Evolutionary conservation across 2,888 invertebrate species (phyloP), one percentile per base, ranked within the genome.

Genomic region (Phaonia tiefii): DNA sequence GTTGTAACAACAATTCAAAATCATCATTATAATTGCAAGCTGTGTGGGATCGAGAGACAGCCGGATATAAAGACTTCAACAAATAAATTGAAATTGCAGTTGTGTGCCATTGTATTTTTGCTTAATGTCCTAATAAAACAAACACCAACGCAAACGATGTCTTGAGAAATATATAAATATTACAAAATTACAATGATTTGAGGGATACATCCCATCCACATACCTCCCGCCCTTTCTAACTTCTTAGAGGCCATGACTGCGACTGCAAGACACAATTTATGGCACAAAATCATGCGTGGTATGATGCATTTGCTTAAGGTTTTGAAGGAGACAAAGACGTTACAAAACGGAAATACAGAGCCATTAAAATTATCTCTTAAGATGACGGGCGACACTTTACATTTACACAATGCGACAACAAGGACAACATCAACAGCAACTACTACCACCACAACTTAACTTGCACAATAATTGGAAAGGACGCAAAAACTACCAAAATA

Each of bases 301-400:
- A 37, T 60, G 63, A 20, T 39, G 65, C 22, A 44, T 44, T 77
- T 79, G 80, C 77, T 20, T 39, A 10, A 17, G 10, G 5, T 39
- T 15, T 60, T 37, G 60, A 15, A 37, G 37, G 60, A 60, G 20
- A 63, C 42, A 63, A 63, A 63, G 63, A 63, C 63, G 39, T 63
- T 63, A 22, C 63, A 20, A 17, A 63, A 17, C 63, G 63, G 63
- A 63, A 63, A 63, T 63, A 63, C 22, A 37, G 22, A 65, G 85
- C 85, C 86, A 87, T 87, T 88, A 87, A 87, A 87, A 86, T 87
- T 83, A 84, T 73, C 76, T 80, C 7, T 39, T 63, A 73, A 88
- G 85, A 86, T 86, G 86, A 69, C 67, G 86, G 63, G 75, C 84
- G 83, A 84, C 85, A 85, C 85, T 86, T 86, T 65, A 65, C 77